Evolutionary conservation across 2,113 vertebrate genomes (phyloP).

Genomic region (Glaucidium brasilianum): DNA sequence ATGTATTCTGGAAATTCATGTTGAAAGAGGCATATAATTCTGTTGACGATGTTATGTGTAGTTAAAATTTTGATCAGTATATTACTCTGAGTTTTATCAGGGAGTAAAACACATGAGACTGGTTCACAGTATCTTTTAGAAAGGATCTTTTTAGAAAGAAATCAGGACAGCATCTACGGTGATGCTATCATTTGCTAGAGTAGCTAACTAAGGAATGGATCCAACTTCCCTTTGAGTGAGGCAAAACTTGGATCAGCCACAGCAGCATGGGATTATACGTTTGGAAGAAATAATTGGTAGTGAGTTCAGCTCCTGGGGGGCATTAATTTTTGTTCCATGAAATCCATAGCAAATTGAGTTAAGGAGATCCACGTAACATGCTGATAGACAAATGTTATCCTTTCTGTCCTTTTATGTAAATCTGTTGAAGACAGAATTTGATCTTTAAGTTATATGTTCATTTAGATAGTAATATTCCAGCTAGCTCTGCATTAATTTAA

Average conservation of each 20-base stretch:
- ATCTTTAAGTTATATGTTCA: slow-evolving; percentile 27
- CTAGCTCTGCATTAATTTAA: slow-evolving; percentile 7
- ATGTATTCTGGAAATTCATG: not conserved
- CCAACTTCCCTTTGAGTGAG: not conserved
- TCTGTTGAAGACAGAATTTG: slow-evolving; percentile 36
- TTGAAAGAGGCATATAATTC: not conserved
- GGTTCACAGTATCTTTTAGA: not conserved
- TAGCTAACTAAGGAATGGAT: not conserved
- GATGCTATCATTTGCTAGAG: not conserved
- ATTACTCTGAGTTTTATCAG: not conserved
- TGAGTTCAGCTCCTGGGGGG: not conserved
- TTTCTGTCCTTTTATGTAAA: slow-evolving; percentile 44
- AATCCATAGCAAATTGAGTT: slow-evolving; percentile 21
- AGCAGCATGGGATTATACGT: not conserved
- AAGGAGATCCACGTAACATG: slow-evolving; percentile 8
- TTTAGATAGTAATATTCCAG: slow-evolving; percentile 27
- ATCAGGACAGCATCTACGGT: not conserved
- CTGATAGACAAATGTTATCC: slow-evolving; percentile 42
- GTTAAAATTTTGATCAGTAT: not conserved
- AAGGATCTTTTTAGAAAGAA: not conserved
- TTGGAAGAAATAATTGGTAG: slow-evolving; percentile 17
- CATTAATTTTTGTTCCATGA: slow-evolving; percentile 24
- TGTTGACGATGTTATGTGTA: not conserved
- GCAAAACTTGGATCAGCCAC: not conserved
- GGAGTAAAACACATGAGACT: not conserved